Evolutionary conservation across 2,113 vertebrate genomes (phyloP).

Genomic region (Nothoprocta perdicaria): DNA sequence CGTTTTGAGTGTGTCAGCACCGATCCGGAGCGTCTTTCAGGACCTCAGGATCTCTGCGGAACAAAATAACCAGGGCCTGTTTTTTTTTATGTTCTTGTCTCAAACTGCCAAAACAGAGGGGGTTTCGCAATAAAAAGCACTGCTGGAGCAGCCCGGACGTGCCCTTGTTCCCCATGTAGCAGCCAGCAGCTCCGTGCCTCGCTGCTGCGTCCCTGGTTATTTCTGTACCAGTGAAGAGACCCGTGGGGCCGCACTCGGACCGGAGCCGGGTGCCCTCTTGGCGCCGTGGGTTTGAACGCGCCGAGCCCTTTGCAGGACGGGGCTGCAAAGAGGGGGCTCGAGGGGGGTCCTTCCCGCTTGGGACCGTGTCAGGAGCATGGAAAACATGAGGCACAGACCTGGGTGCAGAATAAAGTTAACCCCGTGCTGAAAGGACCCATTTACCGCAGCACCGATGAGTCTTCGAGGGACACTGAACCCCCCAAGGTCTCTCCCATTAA

Average conservation of each 20-base stretch:
- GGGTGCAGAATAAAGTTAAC: background rate
- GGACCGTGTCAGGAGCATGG: background rate
- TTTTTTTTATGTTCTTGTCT: background rate
- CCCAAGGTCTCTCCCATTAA: background rate
- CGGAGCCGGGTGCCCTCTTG: background rate
- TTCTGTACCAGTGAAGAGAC: background rate
- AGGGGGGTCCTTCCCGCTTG: accelerated
- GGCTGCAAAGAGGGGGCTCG: too few relatives aligned
- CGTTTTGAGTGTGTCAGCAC: accelerated
- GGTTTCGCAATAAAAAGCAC: background rate
- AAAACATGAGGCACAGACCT: background rate
- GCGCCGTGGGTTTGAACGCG: accelerated
- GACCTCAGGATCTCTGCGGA: background rate
- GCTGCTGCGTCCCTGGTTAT: background rate
- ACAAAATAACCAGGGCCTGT: background rate
- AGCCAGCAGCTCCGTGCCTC: background rate
- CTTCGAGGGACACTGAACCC: background rate
- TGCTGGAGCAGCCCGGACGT: background rate
- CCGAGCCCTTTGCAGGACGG: background rate
- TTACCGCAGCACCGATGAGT: background rate
- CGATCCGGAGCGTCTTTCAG: background rate
- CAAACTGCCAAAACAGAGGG: background rate
- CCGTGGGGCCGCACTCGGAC: accelerated
- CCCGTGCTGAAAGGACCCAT: accelerated
- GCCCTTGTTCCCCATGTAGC: background rate